Evolutionary conservation across 2,113 vertebrate species (phyloP), one percentile per base, ranked within the genome.

Genomic region (Myrmecophaga tridactyla): DNA sequence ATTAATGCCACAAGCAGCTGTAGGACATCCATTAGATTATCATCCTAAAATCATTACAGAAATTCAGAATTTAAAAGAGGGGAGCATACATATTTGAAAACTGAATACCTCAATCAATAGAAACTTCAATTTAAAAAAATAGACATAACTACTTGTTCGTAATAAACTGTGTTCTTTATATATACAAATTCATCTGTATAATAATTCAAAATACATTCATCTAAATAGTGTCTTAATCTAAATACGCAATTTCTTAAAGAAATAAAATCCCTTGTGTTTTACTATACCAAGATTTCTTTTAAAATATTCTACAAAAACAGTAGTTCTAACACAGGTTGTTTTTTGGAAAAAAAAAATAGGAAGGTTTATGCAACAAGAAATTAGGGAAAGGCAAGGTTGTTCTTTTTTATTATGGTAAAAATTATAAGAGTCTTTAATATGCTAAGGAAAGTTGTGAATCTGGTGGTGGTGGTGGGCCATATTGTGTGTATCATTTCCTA

Each of bases 1-100:
- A 99, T 99, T 96, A 99, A 98, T 95, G 99, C 99, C 96, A 99
- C 99, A 97, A 99, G 98, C 92, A 99, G 97, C 97, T 99, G 99
- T 81, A 99, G 98, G 60, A 99, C 99, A 97, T 99, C 99, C 98
- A 99, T 99, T 95, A 99, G 98, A 98, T 99, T 99, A 98, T 99
- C 99, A 98, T 99, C 99, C 99, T 99, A 98, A 46, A 94, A 94
- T 91, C 43, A 95, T 96, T 91, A 67, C 8, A 95, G 36, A 90
- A 65, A 92, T 11, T 76, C 77, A 73, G 87, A 95, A 95, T 83
- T 36, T 39, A 67, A 15, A 84, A 39, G 41, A 56, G 5, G 4
- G 10, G 76, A 13, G n/a, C 60, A 95, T 18, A 73, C 6, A 51
- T 94, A 89, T 65, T 69, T 95, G 29, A 86, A 89, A 56, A 91